These are phyloP conservation scores for Illadopsis cleaveri DNA, from an alignment of 2,113 vertebrate species.

Conservation along the genomic window DNA sequence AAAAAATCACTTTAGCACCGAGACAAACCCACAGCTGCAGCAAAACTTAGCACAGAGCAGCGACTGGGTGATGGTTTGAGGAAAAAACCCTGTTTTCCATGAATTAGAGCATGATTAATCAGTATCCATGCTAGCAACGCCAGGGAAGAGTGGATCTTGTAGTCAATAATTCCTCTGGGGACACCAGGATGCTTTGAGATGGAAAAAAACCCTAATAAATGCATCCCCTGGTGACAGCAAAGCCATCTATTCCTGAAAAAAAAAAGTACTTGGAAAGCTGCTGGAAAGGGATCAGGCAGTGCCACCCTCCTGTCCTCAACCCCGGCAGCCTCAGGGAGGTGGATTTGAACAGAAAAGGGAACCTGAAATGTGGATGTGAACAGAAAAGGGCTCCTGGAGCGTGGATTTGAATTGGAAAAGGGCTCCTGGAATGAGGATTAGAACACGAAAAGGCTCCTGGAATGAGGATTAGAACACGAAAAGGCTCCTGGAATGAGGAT, in stretches of 20 bases:
- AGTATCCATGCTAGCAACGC: not conserved
- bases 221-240: not conserved
- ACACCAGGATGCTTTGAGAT: not conserved
- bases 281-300: not conserved
- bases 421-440: not conserved
- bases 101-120: conserved; percentile 46
- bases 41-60: not conserved
- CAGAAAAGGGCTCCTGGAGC: not conserved
- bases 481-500: too few species aligned
- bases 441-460: too few species aligned
- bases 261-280: not conserved
- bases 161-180: not conserved
- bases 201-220: not conserved
- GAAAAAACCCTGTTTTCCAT: not conserved
- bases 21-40: not conserved
- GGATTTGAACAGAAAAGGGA: too few species aligned
- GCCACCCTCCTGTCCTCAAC: not conserved
- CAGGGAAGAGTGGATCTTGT: not conserved
- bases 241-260: not conserved
- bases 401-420: not conserved
- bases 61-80: not conserved
- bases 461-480: too few species aligned
- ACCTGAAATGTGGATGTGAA: too few species aligned
- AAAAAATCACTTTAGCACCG: not conserved
- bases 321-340: too few species aligned